Evolutionary conservation across 2,888 invertebrate genomes (phyloP).

Genomic region (Diarsia dahlii): DNA sequence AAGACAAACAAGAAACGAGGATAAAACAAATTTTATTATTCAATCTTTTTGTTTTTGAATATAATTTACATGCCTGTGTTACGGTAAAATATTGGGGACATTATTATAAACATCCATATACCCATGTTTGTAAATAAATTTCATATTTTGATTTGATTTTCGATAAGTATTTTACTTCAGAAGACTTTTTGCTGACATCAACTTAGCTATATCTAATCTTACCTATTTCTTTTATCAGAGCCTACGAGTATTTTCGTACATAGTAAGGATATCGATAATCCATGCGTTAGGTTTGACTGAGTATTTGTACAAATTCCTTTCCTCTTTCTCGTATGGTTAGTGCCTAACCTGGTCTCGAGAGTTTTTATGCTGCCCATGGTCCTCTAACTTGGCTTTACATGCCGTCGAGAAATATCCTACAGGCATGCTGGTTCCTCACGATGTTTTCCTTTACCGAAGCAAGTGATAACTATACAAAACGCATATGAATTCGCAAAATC

Average conservation of each 20-base stretch:
- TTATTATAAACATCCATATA: background rate
- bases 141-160: background rate
- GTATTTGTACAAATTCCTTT: background rate
- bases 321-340: too few species aligned
- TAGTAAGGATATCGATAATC: slow-evolving; percentile 6
- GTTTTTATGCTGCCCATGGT: too few species aligned
- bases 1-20: background rate
- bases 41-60: too few species aligned
- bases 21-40: too few species aligned
- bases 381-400: too few species aligned
- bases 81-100: background rate
- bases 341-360: too few species aligned
- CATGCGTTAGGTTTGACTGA: background rate
- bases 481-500: too few species aligned
- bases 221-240: slow-evolving; percentile 1
- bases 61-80: background rate
- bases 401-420: too few species aligned
- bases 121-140: background rate
- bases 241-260: background rate
- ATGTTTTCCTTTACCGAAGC: too few species aligned
- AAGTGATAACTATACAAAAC: too few species aligned
- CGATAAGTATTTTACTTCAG: background rate
- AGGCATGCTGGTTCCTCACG: too few species aligned
- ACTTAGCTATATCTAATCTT: slow-evolving; percentile 18
- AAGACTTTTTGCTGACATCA: background rate